Percentiles rank a stretch among this genome's conserved stretches.
Conservation (phyloP, 2,888 invertebrate genomes). For the Diarsia brunnea region DNA sequence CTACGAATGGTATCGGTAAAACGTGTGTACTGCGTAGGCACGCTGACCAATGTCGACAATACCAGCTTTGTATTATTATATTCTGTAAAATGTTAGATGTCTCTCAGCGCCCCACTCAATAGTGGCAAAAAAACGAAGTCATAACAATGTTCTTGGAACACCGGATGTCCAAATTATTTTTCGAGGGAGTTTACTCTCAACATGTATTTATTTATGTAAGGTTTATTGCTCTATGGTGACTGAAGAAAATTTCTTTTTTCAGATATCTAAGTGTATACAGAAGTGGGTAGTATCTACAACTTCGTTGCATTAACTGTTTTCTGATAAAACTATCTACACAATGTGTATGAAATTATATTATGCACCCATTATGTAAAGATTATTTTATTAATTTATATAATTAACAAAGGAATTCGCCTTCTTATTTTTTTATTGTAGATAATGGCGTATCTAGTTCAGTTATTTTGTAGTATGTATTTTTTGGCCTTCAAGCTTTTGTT, state of each 20-base stretch:
- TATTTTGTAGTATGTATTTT: slow-evolving; percentile 80
- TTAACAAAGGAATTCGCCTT: slow-evolving; percentile 71
- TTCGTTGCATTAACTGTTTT: slow-evolving; percentile 59
- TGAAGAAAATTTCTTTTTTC: slow-evolving; percentile 67
- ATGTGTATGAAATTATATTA: slow-evolving; percentile 75
- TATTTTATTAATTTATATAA: slow-evolving; percentile 77
- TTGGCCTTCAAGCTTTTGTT: slow-evolving; percentile 79
- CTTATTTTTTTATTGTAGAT: slow-evolving; percentile 77
- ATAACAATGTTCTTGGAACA: slow-evolving; percentile 16
- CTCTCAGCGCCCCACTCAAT: background rate
- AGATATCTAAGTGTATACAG: slow-evolving; percentile 71
- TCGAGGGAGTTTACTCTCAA: slow-evolving; percentile 27
- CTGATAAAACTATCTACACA: slow-evolving; percentile 73
- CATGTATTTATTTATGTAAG: slow-evolving; percentile 12
- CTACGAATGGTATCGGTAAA: slow-evolving; percentile 2
- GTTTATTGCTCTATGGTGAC: slow-evolving; percentile 42
- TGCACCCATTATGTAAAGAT: slow-evolving; percentile 77
- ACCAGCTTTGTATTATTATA: slow-evolving; percentile 21
- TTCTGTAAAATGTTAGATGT: slow-evolving; percentile 12
- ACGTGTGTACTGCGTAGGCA: background rate
- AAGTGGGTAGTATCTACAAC: slow-evolving; percentile 66
- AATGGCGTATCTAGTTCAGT: slow-evolving; percentile 77
- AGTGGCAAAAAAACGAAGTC: slow-evolving; percentile 10
- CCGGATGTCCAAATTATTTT: slow-evolving; percentile 18
- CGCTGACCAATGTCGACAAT: slow-evolving; percentile 38